phyloP scores from a whole-genome alignment of 2,888 invertebrate species.

The Chaetogeoica ovagalla region DNA sequence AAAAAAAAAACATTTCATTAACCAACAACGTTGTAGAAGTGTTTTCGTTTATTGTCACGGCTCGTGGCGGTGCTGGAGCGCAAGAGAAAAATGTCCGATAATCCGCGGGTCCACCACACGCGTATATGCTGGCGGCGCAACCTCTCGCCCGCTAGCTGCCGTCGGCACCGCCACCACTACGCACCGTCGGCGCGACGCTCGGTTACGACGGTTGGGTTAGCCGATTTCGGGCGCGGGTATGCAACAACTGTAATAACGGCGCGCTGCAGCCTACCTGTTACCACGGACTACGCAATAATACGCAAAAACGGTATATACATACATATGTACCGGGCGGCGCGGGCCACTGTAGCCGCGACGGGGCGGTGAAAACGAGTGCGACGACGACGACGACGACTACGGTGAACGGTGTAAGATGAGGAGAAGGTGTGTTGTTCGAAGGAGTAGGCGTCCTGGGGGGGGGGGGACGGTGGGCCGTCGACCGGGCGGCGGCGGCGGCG shows the following conservation, averaged over 20 bases:
- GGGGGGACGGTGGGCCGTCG: no score
- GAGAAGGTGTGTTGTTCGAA: no score
- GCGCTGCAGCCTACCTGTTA: constrained; percentile 39
- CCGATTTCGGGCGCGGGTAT: not conserved
- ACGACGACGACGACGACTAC: not conserved
- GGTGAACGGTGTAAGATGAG: no score
- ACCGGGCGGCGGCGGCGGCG: not conserved
- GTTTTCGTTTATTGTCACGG: constrained; percentile 20
- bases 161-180: no score
- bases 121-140: not conserved
- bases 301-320: not conserved
- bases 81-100: constrained; percentile 32
- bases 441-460: no score
- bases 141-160: not conserved
- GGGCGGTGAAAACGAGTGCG: no score
- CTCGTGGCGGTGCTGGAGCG: not conserved
- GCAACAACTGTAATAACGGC: constrained; percentile 32
- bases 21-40: not conserved
- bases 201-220: not conserved
- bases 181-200: not conserved
- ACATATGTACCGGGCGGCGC: no score
- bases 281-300: not conserved
- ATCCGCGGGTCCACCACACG: constrained; percentile 12
- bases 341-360: not conserved
- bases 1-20: no score